Conservation (phyloP, 2,888 invertebrate species). For the Drosophila anceps region DNA sequence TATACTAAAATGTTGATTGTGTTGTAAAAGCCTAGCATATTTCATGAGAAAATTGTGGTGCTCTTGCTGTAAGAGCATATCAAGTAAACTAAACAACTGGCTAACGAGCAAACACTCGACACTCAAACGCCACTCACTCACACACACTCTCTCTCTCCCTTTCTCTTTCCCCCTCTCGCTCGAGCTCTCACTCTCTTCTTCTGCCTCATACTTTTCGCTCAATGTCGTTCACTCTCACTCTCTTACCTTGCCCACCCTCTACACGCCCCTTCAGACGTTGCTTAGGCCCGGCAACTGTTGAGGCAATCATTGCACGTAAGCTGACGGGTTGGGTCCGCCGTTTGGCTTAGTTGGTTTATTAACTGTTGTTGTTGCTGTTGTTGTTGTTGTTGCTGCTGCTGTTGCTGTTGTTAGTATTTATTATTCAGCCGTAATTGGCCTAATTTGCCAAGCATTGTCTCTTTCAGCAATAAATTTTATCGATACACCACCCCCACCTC, state of each 20-base stretch:
- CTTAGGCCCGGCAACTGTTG: constrained; percentile 33
- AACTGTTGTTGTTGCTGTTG: constrained; percentile 24
- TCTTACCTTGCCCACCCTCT: neutral
- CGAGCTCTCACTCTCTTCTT: neutral
- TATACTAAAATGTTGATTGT: too few relatives aligned
- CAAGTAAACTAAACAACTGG: constrained; percentile 38
- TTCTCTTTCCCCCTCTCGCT: neutral
- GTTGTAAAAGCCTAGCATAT: neutral
- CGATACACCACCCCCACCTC: constrained; percentile 20
- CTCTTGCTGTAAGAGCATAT: constrained; percentile 1
- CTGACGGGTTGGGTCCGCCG: constrained; percentile 25
- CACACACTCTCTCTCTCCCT: neutral
- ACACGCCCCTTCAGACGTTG: neutral
- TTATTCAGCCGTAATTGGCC: constrained; percentile 75
- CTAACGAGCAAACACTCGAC: constrained; percentile 55
- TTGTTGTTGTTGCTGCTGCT: constrained; percentile 29
- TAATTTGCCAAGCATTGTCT: constrained; percentile 68
- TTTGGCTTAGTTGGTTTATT: constrained; percentile 43
- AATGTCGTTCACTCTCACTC: constrained; percentile 9
- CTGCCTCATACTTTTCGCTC: neutral
- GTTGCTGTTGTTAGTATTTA: constrained; percentile 57
- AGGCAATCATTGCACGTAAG: constrained; percentile 56
- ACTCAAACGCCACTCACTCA: constrained; percentile 16
- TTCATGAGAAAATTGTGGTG: neutral
- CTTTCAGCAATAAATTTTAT: constrained; percentile 39